Base-by-base conservation (phyloP, 2,888 invertebrate species). In the Drosophila mimica region DNA sequence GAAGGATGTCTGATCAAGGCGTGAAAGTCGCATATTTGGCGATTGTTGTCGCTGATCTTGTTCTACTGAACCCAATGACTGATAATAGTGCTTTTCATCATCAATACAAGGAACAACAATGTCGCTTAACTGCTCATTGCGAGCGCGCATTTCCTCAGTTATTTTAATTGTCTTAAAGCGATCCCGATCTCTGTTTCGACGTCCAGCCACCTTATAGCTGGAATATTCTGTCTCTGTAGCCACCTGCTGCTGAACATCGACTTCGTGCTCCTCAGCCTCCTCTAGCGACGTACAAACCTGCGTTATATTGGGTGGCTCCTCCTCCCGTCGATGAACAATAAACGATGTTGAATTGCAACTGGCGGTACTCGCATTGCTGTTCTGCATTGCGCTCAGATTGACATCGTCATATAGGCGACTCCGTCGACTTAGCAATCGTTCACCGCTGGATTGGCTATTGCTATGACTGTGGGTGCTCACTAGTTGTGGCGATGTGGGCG, bases 101-200 rank as follows among this genome's bases (percentile, higher is more conserved):
- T 93, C 93, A 74, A 93, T 92, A 82, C 92, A 93, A 90, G 93
- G 93, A 84, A 93, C 92, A 88, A 92, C 88, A 71, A 93, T 84
- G 76, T 91, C 83, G 66, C 91, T 88, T 64, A 62, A 59, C 82
- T 75, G 82, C 68, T 74, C 85, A 81, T 62, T 75, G 76, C 67
- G 58, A 38, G 66, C 40, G 13, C 82, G 85, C 85, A 88, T 88
- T 36, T 79, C 88, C 58, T 90, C 92, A 30, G 91, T 90, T 62
- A 93, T 92, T 82, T 93, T 91, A 65, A 93, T 93, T n/a, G 93
- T 93, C 83, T 93, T 93, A 66, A 93, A 93, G 31, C 93, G 92
- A 74, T 93, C 93, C 17, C 93, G 92, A 86, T 93, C 92, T 20
- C 91, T 84, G 59, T 89, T 90, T 20, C 92, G 92, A 56, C 92